Base-by-base conservation (phyloP, 2,797 vertebrate species). In the Arctocebus calabarensis region DNA sequence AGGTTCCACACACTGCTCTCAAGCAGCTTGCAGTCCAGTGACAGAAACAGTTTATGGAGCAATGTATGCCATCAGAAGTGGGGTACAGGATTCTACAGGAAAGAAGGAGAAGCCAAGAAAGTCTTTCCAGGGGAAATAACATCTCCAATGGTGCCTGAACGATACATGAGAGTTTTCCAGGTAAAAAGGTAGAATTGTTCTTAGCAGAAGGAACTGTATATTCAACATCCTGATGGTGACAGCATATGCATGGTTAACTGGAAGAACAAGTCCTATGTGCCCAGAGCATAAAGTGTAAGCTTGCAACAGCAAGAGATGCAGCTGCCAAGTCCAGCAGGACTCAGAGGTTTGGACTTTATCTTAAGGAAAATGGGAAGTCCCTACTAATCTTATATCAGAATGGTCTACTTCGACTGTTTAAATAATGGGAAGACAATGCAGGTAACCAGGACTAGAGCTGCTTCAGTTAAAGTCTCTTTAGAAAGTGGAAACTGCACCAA, bases 321-420 rank as follows among this genome's bases (percentile, higher is more conserved):
- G 12, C n/a, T 43, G 3, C 62, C 79, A 85, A 92, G 48, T 12
- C 16, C 79, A 43, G 45, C 37, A 83, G 32, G 27, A 27, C 14
- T 34, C 48, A 2, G 8, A 81, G 25, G 12, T 59, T 87, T 90
- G 64, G 22, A 66, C 5, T 48, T 79, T n/a, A 52, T 61, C 34
- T 64, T 86, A 45, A 91, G 12, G 9, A 57, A 52, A 94, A 40
- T 20, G 13, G 34, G 52, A 93, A 90, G 75, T 77, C 64, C 70
- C 34, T 57, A 59, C 59, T 83, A 74, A 95, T 81, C 85, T 94
- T 61, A 88, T 37, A 64, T 45, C 29, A 81, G 37, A 55, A 82
- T 43, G 27, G 73, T 70, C n/a, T 64, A 88, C 78, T 83, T 79
- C 10, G 66, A 16, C 34, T 84, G 25, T 66, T 81, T 10, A 1